phyloP scores from a whole-genome alignment of 2,888 invertebrate genomes.

The Buathra laborator region DNA sequence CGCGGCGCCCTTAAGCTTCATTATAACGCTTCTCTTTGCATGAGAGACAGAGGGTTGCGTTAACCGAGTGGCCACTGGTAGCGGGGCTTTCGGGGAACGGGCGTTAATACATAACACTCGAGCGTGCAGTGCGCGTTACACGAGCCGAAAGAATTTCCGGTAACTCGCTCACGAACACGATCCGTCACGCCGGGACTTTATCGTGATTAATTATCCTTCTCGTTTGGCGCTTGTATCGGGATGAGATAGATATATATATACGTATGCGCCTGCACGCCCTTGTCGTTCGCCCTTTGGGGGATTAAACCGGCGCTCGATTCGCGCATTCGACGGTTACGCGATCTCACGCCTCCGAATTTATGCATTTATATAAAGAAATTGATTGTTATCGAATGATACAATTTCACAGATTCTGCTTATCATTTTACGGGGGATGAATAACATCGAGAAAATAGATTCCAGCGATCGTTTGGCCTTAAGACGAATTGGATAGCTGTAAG shows the following conservation, averaged over 20 bases:
- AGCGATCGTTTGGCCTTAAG: too few species aligned
- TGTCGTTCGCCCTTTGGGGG: slow-evolving; percentile 54
- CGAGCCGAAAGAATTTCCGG: slow-evolving; percentile 71
- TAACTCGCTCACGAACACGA: slow-evolving; percentile 68
- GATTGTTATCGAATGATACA: slow-evolving; percentile 55
- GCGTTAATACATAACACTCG: slow-evolving; percentile 50
- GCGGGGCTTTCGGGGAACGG: not conserved
- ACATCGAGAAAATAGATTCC: too few species aligned
- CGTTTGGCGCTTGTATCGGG: slow-evolving; percentile 51
- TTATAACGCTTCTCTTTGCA: slow-evolving; percentile 43
- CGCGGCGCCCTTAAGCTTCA: slow-evolving; percentile 30
- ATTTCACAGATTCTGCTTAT: not conserved
- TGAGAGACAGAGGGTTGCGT: slow-evolving; percentile 28
- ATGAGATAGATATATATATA: not conserved
- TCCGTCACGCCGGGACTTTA: slow-evolving; percentile 72
- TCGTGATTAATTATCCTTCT: slow-evolving; percentile 73
- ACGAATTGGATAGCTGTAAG: too few species aligned
- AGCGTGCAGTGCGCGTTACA: slow-evolving; percentile 56
- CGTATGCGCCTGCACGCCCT: slow-evolving; percentile 40
- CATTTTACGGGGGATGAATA: not conserved
- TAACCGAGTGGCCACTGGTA: slow-evolving; percentile 14
- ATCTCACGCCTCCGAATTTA: slow-evolving; percentile 52
- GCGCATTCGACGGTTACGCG: slow-evolving; percentile 46
- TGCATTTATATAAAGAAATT: slow-evolving; percentile 42
- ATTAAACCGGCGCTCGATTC: slow-evolving; percentile 60